Evolutionary conservation across 2,888 invertebrate genomes (phyloP).

Genomic region (Machimus rusticus): DNA sequence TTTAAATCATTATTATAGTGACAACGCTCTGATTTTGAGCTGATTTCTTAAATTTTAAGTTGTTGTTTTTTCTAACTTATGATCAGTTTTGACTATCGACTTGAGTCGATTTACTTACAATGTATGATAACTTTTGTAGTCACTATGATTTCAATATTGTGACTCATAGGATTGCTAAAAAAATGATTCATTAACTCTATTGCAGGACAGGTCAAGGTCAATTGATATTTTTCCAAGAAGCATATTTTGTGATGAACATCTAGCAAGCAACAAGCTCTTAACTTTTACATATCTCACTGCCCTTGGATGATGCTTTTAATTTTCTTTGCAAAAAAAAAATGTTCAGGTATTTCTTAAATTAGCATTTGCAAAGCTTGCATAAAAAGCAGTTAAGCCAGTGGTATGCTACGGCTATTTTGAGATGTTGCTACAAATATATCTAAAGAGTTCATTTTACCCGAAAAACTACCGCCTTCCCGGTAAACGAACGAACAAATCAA

Average conservation of each 20-base stretch:
- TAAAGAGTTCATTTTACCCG: background rate
- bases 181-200: no score
- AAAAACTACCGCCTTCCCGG: background rate
- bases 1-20: no score
- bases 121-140: no score
- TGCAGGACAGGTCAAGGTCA: background rate
- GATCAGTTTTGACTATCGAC: no score
- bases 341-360: background rate
- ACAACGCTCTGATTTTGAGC: no score
- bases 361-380: background rate
- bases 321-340: background rate
- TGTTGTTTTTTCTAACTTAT: no score
- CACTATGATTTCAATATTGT: no score
- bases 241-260: background rate
- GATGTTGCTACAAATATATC: background rate
- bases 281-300: background rate
- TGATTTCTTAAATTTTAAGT: no score
- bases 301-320: background rate
- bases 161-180: no score
- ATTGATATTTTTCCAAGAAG: background rate
- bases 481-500: background rate
- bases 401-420: background rate
- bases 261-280: background rate
- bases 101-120: no score
- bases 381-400: background rate